A percentile compares a stretch with the other conserved stretches of the same genome.
Evolutionary conservation across 2,113 vertebrate genomes (phyloP).

Genomic region (Uropsilus gracilis): DNA sequence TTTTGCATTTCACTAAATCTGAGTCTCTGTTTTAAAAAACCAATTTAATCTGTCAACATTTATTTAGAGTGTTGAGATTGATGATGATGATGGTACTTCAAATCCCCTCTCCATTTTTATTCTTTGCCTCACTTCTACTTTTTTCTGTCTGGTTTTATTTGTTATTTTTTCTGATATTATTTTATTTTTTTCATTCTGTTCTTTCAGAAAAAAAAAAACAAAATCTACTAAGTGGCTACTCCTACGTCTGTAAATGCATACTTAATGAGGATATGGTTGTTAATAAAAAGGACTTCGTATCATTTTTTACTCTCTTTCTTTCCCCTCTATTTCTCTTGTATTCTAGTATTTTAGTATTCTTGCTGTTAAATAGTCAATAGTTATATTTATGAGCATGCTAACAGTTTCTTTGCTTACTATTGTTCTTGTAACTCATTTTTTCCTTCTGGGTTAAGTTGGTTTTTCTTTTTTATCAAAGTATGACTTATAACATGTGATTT

Average conservation of each 20-base stretch:
- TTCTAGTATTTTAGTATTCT: not conserved
- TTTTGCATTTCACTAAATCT: not conserved
- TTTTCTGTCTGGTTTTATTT: not conserved
- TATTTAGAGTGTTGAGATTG: not conserved
- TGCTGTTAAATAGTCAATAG: not conserved
- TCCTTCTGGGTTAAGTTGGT: not conserved
- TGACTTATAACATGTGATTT: not conserved
- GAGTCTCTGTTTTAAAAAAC: not conserved
- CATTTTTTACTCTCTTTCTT: not conserved
- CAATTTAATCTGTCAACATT: not conserved
- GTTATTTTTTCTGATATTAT: too few species aligned
- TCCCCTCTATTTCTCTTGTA: not conserved
- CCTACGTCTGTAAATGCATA: not conserved
- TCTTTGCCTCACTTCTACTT: not conserved
- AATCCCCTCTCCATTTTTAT: not conserved
- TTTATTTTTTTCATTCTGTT: not conserved
- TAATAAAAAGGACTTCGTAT: not conserved
- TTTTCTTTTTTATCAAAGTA: not conserved
- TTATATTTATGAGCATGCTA: not conserved
- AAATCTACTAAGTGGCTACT: not conserved
- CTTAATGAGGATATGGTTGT: not conserved
- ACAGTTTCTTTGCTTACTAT: not conserved
- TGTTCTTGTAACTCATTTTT: not conserved
- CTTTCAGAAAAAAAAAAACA: not conserved
- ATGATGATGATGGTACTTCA: not conserved